phyloP scores from a whole-genome alignment of 1,140 invertebrate species.

The Condylostylus longicornis region DNA sequence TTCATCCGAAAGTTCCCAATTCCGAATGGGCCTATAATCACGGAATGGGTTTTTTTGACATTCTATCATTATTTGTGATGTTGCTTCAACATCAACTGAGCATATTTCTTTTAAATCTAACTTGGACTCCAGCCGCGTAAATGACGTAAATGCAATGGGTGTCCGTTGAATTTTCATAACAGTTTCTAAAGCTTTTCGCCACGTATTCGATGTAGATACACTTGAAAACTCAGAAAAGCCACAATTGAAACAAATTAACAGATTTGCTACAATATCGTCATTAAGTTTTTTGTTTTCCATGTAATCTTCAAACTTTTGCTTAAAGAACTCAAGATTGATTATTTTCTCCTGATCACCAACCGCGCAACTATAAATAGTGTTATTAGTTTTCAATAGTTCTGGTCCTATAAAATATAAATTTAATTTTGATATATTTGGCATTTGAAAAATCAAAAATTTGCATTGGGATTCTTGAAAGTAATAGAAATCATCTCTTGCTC shows the following conservation, averaged over 20 bases:
- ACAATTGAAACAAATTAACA: too few relatives aligned
- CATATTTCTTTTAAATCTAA: conserved; percentile 4
- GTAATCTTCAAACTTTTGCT: neutral
- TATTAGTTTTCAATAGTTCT: conserved; percentile 20
- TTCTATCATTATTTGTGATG: neutral
- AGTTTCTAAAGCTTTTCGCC: neutral
- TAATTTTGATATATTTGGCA: conserved; percentile 8
- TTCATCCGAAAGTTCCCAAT: conserved; percentile 1
- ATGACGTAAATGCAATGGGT: conserved; percentile 8
- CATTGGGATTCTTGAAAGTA: conserved; percentile 18
- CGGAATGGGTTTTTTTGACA: conserved; percentile 5
- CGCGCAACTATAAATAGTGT: conserved; percentile 5
- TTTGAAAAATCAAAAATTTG: conserved; percentile 16
- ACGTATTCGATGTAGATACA: neutral
- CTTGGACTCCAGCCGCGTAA: conserved; percentile 3
- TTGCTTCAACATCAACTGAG: conserved; percentile 1
- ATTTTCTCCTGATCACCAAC: conserved; percentile 7
- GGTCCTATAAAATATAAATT: conserved; percentile 17
- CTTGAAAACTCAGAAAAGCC: too few relatives aligned
- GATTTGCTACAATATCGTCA: neutral
- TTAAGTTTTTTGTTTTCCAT: conserved; percentile 4
- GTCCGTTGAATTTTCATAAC: conserved; percentile 1
- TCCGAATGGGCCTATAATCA: conserved; percentile 6
- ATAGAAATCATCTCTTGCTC: conserved; percentile 8
- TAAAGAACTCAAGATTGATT: conserved; percentile 5